Evolutionary conservation across 2,113 vertebrate genomes (phyloP).

Genomic region (Urocolius indicus): DNA sequence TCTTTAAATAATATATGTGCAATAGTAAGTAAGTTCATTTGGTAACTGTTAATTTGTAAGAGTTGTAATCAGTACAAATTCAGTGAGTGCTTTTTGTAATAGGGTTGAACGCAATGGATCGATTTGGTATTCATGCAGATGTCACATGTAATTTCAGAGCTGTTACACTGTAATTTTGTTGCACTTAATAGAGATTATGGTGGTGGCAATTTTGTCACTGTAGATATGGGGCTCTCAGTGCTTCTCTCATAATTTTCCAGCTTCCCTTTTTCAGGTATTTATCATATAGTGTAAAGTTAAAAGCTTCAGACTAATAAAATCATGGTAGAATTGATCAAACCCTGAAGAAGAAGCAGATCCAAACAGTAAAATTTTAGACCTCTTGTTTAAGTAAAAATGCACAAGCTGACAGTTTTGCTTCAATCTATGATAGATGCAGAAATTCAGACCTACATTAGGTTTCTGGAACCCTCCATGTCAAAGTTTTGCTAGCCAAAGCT

Average conservation of each 20-base stretch:
- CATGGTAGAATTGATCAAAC: not conserved
- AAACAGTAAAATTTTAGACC: not conserved
- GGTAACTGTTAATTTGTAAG: slow-evolving; percentile 72
- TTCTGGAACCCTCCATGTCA: not conserved
- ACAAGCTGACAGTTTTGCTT: not conserved
- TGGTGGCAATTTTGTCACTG: slow-evolving; percentile 64
- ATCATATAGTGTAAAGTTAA: slow-evolving; percentile 39
- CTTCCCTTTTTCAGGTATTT: slow-evolving; percentile 52
- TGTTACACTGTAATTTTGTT: slow-evolving; percentile 73
- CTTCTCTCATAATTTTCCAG: slow-evolving; percentile 51
- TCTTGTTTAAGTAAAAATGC: not conserved
- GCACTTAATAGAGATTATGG: slow-evolving; percentile 76
- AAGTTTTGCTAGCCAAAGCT: not conserved
- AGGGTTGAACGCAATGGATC: slow-evolving; percentile 66
- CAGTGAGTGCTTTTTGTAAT: slow-evolving; percentile 73
- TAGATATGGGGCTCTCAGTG: slow-evolving; percentile 64
- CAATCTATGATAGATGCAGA: not conserved
- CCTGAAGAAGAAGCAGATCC: not conserved
- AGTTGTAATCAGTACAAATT: slow-evolving; percentile 76
- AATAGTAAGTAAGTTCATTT: slow-evolving; percentile 22
- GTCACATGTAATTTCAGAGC: slow-evolving; percentile 75
- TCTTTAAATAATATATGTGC: slow-evolving; percentile 64
- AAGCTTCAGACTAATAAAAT: not conserved
- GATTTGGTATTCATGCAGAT: slow-evolving; percentile 76
- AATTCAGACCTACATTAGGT: not conserved